These are phyloP conservation scores for Phengaris arion DNA, from an alignment of 2,888 invertebrate genomes.

Conservation along the genomic window DNA sequence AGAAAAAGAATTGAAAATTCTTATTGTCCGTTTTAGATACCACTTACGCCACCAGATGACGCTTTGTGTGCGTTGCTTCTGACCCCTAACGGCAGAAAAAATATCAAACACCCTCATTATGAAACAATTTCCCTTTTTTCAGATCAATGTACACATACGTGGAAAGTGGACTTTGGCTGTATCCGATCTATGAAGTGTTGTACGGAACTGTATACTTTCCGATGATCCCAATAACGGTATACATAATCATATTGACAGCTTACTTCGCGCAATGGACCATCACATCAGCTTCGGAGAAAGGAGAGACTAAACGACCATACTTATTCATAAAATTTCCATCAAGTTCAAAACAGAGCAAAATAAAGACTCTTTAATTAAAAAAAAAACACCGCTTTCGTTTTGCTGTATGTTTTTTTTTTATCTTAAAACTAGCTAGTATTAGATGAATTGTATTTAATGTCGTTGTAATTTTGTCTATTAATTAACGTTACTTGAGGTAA, in stretches of 20 bases:
- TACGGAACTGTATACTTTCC: conserved; percentile 54
- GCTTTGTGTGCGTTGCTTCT: too few relatives aligned
- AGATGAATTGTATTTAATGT: too few relatives aligned
- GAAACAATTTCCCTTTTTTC: conserved; percentile 42
- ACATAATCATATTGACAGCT: conserved; percentile 38
- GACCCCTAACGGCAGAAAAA: too few relatives aligned
- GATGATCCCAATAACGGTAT: conserved; percentile 40
- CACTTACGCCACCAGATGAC: too few relatives aligned
- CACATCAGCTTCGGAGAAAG: conserved; percentile 44
- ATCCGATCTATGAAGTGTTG: conserved; percentile 52
- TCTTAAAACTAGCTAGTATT: too few relatives aligned
- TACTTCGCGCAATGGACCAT: conserved; percentile 59
- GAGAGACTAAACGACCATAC: conserved; percentile 28
- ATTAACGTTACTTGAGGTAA: too few relatives aligned
- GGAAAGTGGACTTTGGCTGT: conserved; percentile 57
- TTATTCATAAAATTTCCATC: not conserved
- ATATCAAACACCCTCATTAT: not conserved
- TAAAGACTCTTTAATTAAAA: not conserved
- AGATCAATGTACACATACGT: conserved; percentile 61
- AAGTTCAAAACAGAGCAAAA: not conserved
- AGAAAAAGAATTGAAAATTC: too few relatives aligned
- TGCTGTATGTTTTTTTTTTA: too few relatives aligned
- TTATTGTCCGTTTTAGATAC: too few relatives aligned
- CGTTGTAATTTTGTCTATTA: too few relatives aligned
- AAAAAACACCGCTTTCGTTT: too few relatives aligned